These are phyloP conservation scores for Drosophila vallismaia DNA, from an alignment of 2,888 invertebrate species.

Conservation along the genomic window DNA sequence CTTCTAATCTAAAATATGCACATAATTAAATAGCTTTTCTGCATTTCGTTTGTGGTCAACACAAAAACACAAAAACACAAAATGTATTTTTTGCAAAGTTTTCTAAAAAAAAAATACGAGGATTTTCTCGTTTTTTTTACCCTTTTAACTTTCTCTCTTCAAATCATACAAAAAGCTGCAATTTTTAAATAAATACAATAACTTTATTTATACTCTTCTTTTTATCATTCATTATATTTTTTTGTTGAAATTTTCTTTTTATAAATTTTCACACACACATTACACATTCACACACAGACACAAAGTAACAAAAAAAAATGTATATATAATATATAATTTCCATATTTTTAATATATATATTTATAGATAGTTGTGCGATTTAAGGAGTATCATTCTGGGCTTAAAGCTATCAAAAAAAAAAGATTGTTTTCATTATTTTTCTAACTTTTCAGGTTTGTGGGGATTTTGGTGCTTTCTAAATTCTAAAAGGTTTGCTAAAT, in stretches of 20 bases:
- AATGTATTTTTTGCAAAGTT: conserved; percentile 5
- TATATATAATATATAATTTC: conserved; percentile 10
- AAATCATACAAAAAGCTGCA: background rate
- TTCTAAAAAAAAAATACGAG: background rate
- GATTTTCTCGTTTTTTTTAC: background rate
- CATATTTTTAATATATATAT: conserved; percentile 5
- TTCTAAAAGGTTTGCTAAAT: background rate
- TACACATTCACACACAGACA: conserved; percentile 29
- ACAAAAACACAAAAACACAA: background rate
- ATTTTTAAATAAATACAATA: conserved; percentile 65
- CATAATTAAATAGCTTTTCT: conserved; percentile 55
- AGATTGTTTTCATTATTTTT: conserved; percentile 17
- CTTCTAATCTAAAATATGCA: conserved; percentile 53
- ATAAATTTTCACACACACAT: conserved; percentile 10
- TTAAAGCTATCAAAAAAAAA: conserved; percentile 43
- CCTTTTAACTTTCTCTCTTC: background rate
- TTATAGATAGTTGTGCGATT: conserved; percentile 41
- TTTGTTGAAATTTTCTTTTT: conserved; percentile 10
- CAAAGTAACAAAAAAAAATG: conserved; percentile 43
- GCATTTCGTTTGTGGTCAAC: conserved; percentile 49
- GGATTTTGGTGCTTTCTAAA: conserved; percentile 20
- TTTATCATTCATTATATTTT: conserved; percentile 16
- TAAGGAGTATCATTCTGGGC: conserved; percentile 40
- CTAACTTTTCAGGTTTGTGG: conserved; percentile 8
- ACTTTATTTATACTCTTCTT: conserved; percentile 70